Evolutionary conservation across 2,797 vertebrate species (phyloP).

Genomic region (Pseudomugil tenellus): DNA sequence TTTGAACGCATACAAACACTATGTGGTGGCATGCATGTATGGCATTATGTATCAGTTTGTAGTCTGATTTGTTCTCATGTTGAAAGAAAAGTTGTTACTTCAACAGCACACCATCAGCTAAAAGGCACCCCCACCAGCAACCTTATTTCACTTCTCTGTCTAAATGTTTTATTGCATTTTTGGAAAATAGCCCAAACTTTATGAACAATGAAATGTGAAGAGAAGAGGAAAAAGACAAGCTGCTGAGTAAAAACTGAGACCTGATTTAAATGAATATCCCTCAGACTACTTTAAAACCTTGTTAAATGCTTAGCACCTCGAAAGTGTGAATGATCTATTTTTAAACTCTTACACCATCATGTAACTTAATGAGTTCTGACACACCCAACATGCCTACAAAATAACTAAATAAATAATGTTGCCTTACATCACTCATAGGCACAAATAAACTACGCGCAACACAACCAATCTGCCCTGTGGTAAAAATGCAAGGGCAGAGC

Average conservation of each 20-base stretch:
- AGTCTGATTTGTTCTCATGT: slow-evolving; percentile 34
- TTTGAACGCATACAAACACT: not conserved
- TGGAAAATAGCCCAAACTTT: no score
- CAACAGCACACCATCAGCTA: slow-evolving; percentile 15
- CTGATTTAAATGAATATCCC: slow-evolving; percentile 10
- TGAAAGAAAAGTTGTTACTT: slow-evolving; percentile 36
- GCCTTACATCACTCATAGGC: slow-evolving; percentile 42
- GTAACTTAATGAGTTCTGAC: slow-evolving; percentile 68
- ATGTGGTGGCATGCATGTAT: slow-evolving; percentile 3
- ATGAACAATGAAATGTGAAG: no score
- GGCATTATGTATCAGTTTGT: slow-evolving; percentile 4
- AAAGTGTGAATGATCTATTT: slow-evolving; percentile 38
- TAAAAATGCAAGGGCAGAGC: slow-evolving; percentile 42
- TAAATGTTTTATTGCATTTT: no score
- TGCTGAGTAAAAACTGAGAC: not conserved
- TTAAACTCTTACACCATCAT: slow-evolving; percentile 6
- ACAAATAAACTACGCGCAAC: slow-evolving; percentile 55
- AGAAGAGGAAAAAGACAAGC: no score
- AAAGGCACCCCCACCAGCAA: slow-evolving; percentile 21
- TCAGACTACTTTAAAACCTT: slow-evolving; percentile 19
- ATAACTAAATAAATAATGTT: slow-evolving; percentile 51
- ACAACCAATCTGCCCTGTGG: slow-evolving; percentile 59
- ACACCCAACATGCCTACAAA: slow-evolving; percentile 72
- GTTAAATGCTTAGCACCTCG: slow-evolving; percentile 27
- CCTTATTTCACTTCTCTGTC: no score